A percentile compares a stretch with the other conserved stretches of the same genome.
These are phyloP conservation scores for Plestiodon gilberti DNA, from an alignment of 2,113 vertebrate species.

Conservation along the genomic window DNA sequence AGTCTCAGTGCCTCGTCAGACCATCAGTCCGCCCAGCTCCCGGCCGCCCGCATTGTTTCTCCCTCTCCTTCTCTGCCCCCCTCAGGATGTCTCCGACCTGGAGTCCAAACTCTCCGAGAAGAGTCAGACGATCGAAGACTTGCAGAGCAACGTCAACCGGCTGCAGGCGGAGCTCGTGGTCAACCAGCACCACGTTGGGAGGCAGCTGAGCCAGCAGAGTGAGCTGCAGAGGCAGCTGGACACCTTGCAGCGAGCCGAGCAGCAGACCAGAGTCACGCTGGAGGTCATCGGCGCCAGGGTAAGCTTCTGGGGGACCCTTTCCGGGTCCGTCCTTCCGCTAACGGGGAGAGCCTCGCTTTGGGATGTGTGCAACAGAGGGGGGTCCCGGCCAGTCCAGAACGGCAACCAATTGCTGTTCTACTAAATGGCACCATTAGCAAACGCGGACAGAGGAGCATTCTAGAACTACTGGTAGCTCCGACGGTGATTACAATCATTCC, in stretches of 20 bases:
- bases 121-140: neutral
- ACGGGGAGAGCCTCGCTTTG: too few species aligned
- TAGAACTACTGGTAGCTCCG: too few species aligned
- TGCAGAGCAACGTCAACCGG: constrained; percentile 22
- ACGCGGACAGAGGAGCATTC: too few species aligned
- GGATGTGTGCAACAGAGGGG: too few species aligned
- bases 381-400: too few species aligned
- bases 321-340: neutral
- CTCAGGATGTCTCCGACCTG: constrained; percentile 63
- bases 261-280: constrained; percentile 67
- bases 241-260: constrained; percentile 42
- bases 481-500: too few species aligned
- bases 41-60: neutral
- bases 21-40: neutral
- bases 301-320: rapidly evolving
- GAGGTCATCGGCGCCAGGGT: constrained; percentile 65
- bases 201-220: constrained; percentile 20
- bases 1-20: neutral
- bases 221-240: constrained; percentile 25
- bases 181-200: neutral
- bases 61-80: neutral
- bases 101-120: constrained; percentile 34
- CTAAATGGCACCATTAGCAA: too few species aligned
- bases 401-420: too few species aligned
- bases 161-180: constrained; percentile 50